A percentile compares a stretch with the other conserved stretches of the same genome.
Conservation (phyloP, 1,140 invertebrate genomes). For the Coelopa frigida region DNA sequence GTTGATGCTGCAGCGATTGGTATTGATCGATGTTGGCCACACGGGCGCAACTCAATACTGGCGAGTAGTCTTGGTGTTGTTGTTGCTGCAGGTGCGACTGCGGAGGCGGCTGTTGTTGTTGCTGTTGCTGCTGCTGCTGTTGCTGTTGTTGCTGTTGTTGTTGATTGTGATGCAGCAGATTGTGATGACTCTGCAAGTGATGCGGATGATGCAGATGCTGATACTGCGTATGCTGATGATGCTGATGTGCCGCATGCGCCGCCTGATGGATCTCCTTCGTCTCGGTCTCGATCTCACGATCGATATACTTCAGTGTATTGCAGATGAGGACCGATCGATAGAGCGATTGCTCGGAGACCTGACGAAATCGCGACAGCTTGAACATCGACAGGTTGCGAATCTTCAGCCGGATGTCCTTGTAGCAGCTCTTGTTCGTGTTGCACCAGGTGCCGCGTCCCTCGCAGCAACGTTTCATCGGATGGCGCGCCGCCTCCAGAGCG, state of each 20-base stretch:
- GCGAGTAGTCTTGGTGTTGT: conserved; percentile 33
- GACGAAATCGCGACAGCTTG: conserved; percentile 80
- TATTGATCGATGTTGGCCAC: conserved; percentile 40
- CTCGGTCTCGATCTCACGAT: conserved; percentile 83
- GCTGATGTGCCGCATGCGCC: conserved; percentile 31
- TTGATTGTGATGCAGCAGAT: conserved; percentile 13
- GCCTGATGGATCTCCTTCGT: conserved; percentile 49
- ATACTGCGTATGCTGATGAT: conserved; percentile 26
- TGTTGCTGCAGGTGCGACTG: conserved; percentile 19
- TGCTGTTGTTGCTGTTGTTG: conserved; percentile 20
- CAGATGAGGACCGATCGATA: conserved; percentile 88
- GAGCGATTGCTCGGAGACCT: conserved; percentile 83
- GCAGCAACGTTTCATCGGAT: conserved; percentile 57
- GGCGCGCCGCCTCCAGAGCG: conserved; percentile 16
- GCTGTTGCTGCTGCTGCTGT: conserved; percentile 12
- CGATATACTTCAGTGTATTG: conserved; percentile 84
- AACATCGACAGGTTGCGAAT: conserved; percentile 89
- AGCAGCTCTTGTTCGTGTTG: conserved; percentile 63
- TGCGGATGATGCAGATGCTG: conserved; percentile 26
- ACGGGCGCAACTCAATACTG: conserved; percentile 34
- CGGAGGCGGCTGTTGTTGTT: conserved; percentile 20
- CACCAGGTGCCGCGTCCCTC: conserved; percentile 71
- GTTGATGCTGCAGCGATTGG: conserved; percentile 30
- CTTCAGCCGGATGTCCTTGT: conserved; percentile 75
- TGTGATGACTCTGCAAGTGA: conserved; percentile 20